Evolutionary conservation across 2,888 invertebrate species (phyloP).

Genomic region (Carpatolechia fugitivella): DNA sequence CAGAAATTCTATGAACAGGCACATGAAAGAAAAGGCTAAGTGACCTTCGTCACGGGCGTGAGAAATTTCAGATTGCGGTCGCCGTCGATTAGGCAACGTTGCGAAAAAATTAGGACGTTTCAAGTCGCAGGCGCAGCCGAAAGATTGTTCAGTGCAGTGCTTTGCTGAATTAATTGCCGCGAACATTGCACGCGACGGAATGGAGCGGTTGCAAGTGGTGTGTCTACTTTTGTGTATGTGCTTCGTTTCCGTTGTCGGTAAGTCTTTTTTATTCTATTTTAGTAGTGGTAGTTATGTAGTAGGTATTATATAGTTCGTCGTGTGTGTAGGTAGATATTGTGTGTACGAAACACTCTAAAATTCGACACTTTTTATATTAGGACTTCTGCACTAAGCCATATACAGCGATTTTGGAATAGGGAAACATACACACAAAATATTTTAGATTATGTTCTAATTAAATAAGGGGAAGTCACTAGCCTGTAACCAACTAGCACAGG

Average conservation of each 20-base stretch:
- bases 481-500: too few relatives aligned
- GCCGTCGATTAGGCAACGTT: conserved; percentile 36
- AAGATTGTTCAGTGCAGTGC: not conserved
- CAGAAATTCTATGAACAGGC: not conserved
- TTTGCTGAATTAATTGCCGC: conserved; percentile 3
- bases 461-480: too few relatives aligned
- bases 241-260: conserved; percentile 34
- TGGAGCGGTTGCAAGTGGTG: conserved; percentile 6
- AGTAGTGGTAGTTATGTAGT: not conserved
- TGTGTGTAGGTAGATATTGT: too few relatives aligned
- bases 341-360: too few relatives aligned
- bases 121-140: conserved; percentile 23
- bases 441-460: too few relatives aligned
- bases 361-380: too few relatives aligned
- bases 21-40: conserved; percentile 28
- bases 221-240: conserved; percentile 18
- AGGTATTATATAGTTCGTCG: too few relatives aligned
- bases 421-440: too few relatives aligned
- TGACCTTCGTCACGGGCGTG: conserved; percentile 58
- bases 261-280: conserved; percentile 26
- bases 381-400: too few relatives aligned
- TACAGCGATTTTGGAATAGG: too few relatives aligned
- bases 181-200: not conserved
- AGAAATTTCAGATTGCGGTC: conserved; percentile 56
- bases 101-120: conserved; percentile 41